Evolutionary conservation across 2,797 vertebrate genomes (phyloP).

Genomic region (Mionectes olivaceus): DNA sequence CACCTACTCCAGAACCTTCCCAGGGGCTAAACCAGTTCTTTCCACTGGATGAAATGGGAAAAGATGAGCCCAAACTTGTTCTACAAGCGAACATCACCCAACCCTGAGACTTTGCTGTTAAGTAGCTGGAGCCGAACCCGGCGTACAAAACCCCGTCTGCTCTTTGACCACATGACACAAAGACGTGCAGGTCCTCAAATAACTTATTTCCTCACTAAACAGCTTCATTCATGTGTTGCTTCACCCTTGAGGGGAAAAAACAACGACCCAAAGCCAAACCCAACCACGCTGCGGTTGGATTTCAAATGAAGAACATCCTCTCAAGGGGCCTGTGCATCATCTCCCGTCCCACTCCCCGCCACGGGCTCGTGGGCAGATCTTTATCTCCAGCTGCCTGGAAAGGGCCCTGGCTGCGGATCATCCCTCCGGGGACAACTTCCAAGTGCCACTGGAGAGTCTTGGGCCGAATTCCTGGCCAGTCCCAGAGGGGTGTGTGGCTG

Average conservation of each 20-base stretch:
- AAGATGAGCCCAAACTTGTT: not conserved
- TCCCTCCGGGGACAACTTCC: not conserved
- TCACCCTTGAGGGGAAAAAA: not conserved
- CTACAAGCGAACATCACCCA: accelerated
- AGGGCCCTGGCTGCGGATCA: not conserved
- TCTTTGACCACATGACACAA: accelerated
- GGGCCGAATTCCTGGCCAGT: not conserved
- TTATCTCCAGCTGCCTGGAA: not conserved
- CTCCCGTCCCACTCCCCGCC: not conserved
- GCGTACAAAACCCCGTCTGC: accelerated
- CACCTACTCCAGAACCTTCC: not conserved
- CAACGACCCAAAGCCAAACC: no score
- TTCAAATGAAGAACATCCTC: not conserved
- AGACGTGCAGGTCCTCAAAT: not conserved
- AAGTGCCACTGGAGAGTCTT: not conserved
- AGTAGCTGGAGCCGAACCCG: not conserved
- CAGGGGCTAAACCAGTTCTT: not conserved
- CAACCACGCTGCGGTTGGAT: not conserved
- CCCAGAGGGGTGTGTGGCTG: accelerated
- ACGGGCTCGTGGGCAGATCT: not conserved
- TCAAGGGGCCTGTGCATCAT: not conserved
- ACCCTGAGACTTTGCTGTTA: not conserved
- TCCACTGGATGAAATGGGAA: not conserved
- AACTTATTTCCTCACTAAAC: not conserved
- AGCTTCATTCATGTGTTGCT: not conserved